Conservation (phyloP, 2,797 vertebrate species). For the Cephalopachus bancanus region DNA sequence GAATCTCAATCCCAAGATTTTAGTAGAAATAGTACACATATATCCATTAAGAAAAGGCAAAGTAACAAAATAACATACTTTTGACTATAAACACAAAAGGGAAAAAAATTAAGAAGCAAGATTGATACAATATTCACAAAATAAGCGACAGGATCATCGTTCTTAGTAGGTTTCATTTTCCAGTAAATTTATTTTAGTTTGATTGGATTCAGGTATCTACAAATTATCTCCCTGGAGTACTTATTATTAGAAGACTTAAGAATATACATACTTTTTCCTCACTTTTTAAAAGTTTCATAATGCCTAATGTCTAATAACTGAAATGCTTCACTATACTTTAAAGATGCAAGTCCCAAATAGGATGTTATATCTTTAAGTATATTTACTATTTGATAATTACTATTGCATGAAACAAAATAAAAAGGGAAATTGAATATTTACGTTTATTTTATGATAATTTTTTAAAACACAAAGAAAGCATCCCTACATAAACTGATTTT, state of each 20-base stretch:
- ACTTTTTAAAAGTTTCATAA: neutral
- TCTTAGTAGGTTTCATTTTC: neutral
- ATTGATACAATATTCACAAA: neutral
- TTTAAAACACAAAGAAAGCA: neutral
- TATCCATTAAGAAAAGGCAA: slow-evolving; percentile 20
- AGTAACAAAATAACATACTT: slow-evolving; percentile 14
- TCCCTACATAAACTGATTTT: neutral
- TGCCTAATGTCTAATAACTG: neutral
- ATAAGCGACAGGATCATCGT: neutral
- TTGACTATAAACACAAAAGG: neutral
- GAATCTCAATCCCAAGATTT: neutral
- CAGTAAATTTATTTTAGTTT: neutral
- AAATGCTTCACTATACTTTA: neutral
- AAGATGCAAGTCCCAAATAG: neutral
- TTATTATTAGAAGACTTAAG: neutral
- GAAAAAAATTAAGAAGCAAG: neutral
- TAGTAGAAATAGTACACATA: neutral
- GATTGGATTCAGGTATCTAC: neutral
- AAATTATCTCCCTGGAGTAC: neutral
- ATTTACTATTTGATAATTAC: neutral
- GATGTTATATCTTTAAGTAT: neutral
- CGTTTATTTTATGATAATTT: neutral
- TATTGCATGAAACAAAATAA: neutral
- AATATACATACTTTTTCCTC: neutral
- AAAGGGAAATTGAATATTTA: neutral